A percentile compares a stretch with the other conserved stretches of the same genome.
These are phyloP conservation scores for Nemotelus nigrinus DNA, from an alignment of 2,888 invertebrate genomes.

Conservation along the genomic window DNA sequence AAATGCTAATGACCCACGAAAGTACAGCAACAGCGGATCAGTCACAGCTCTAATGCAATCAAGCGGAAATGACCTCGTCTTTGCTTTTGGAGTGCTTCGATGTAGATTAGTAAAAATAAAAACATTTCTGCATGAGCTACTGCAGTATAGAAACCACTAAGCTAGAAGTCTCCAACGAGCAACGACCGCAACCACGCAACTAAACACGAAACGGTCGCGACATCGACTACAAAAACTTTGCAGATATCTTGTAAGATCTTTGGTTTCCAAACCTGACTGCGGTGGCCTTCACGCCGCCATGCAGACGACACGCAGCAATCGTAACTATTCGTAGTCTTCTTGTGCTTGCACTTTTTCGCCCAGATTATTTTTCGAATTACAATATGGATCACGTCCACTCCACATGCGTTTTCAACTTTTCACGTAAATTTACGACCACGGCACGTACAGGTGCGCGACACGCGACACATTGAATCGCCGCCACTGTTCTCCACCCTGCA, in stretches of 20 bases:
- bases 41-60: not conserved
- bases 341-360: too few species aligned
- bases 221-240: constrained; percentile 23
- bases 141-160: too few species aligned
- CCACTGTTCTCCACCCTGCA: constrained; percentile 15
- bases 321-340: not conserved
- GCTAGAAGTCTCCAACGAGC: not conserved
- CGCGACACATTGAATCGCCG: not conserved
- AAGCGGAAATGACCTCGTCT: not conserved
- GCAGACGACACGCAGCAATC: not conserved
- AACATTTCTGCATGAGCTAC: not conserved
- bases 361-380: too few species aligned
- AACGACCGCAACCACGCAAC: constrained; percentile 18
- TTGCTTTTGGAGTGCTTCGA: not conserved
- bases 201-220: not conserved
- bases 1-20: not conserved
- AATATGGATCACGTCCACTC: too few species aligned
- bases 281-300: not conserved
- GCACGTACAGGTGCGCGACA: constrained; percentile 11
- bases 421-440: not conserved
- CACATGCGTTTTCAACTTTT: not conserved
- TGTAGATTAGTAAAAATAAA: not conserved
- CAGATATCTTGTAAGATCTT: constrained; percentile 23
- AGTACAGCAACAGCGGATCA: not conserved
- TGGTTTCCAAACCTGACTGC: not conserved